Evolutionary conservation across 2,888 invertebrate species (phyloP), one percentile per base, ranked within the genome.

Genomic region (Hoplodrina ambigua): DNA sequence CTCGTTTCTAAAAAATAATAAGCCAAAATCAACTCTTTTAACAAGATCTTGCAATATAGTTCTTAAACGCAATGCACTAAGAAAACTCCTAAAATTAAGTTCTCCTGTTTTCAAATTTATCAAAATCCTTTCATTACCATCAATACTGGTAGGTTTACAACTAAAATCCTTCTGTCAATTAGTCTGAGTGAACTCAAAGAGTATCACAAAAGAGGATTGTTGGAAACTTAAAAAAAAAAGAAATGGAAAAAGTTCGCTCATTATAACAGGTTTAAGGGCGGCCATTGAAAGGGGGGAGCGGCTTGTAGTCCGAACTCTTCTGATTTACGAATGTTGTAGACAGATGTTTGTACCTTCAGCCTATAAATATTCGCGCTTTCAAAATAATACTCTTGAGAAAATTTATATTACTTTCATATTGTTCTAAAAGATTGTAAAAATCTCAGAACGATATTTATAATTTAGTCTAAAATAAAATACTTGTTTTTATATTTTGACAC

Each of bases 161-260:
- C 61, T 77, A 71, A 71, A 78, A 76, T 71, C 81, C 76, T 57
- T 61, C 87, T 84, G 89, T 88, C 91, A 89, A 88, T 89, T 89
- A 89, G 85, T 82, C 78, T 53, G 85, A 85, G 83, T 87, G 88
- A 88, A 88, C 86, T 83, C 83, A 82, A 84, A 87, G 87, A 88
- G 87, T 86, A 88, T 86, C 81, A 85, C 85, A 86, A 90, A 89
- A 88, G 88, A 83, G 81, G 82, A 82, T 83, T 81, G 83, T 82
- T 74, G 53, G 30, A 72, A 83, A 85, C 60, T 83, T 85, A 68
- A 88, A 82, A 81, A 87, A 89, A 71, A 88, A 92, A 91, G 90
- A 89, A 93, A 94, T 92, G 93, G 91, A 90, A 91, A 93, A 94
- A 94, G 87, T 94, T 94, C 86, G 82, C 91, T 93, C 93, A 92